Base-by-base conservation (phyloP, 1,140 invertebrate species). In the Microplitis demolitor region DNA sequence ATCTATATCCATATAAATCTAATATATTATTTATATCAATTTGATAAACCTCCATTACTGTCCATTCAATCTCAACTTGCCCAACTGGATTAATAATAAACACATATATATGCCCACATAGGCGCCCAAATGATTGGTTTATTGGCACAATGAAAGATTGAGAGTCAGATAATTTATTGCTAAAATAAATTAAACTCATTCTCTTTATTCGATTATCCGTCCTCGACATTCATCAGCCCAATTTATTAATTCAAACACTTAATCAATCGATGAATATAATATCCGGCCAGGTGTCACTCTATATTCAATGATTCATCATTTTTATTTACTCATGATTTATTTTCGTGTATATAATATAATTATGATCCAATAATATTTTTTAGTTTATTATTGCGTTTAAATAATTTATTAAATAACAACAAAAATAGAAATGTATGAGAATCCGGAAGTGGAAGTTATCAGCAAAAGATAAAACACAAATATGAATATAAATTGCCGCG, bases 11-110 rank as follows among this genome's bases (percentile, higher is more conserved):
- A 56, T 72, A 31, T 66, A 51, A 14, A 62, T 63, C 72, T 67
- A 50, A 33, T 51, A 71, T 76, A 77, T 75, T 80, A 83, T 82
- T 81, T 83, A 82, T 78, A 51, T 24, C 45, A 72, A 78, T 80
- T 79, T 82, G 82, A 84, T 83, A 79, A 82, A 82, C 76, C 72
- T 66, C 71, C 72, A 34, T 54, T 6, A 67, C 24, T 50, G 24
- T 73, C 72, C 64, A 54, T 62, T 39, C 63, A 60, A 51, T 69
- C 24, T 67, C 50, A 16, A 67, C 31, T 67, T 66, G 39, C 63
- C 62, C 4, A 8, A n/a, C 45, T 5, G n/a, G 39, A 54, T 67
- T 67, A 33, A 16, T 50, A 33, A 53, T 50, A 33, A 53, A 31
- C 8, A 24, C 24, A 9, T 31, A 58, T 58, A 45, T 45, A 45